These are phyloP conservation scores for Falco naumanni DNA, from an alignment of 2,797 vertebrate species.

Conservation along the genomic window DNA sequence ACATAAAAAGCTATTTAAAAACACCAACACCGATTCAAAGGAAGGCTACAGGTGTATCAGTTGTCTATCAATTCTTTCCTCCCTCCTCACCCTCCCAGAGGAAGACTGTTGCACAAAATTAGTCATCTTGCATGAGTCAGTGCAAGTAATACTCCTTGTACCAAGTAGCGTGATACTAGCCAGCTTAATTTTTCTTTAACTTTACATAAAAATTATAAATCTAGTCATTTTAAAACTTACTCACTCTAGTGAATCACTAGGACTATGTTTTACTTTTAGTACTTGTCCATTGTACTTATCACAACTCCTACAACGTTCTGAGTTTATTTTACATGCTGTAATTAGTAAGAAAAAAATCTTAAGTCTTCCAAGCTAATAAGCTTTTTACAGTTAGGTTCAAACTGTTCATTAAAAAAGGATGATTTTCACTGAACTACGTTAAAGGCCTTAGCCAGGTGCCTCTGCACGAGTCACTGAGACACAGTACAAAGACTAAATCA, in stretches of 20 bases:
- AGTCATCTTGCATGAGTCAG: background rate
- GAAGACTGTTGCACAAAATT: background rate
- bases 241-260: background rate
- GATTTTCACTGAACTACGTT: background rate
- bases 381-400: background rate
- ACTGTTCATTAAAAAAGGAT: background rate
- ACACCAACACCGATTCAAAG: background rate
- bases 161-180: background rate
- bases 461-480: background rate
- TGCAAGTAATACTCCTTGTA: background rate
- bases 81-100: background rate
- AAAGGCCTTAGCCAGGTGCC: background rate
- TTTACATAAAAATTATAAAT: background rate
- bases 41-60: background rate
- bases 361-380: background rate
- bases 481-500: background rate
- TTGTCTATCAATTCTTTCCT: background rate
- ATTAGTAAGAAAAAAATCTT: background rate
- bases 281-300: background rate
- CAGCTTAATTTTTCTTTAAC: background rate
- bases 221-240: background rate
- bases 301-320: background rate
- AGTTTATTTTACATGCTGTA: background rate
- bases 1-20: background rate
- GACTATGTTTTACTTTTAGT: background rate